These are phyloP conservation scores for Plutella xylostella DNA, from an alignment of 2,888 invertebrate genomes.

Conservation along the genomic window DNA sequence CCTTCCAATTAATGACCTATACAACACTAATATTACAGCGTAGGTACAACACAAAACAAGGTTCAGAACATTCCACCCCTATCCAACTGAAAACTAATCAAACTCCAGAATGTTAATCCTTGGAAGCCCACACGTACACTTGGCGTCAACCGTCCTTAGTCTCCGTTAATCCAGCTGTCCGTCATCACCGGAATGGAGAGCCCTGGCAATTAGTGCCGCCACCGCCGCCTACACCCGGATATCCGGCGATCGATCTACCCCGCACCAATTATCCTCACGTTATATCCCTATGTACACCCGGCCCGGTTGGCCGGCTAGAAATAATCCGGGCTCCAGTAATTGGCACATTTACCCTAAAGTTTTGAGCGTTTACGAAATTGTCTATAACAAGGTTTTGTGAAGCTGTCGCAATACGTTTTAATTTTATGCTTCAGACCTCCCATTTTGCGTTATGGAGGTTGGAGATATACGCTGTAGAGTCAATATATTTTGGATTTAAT, in stretches of 20 bases:
- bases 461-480: no score
- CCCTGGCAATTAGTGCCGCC: constrained; percentile 42
- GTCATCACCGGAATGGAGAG: constrained; percentile 19
- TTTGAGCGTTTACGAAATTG: constrained; percentile 7
- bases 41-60: no score
- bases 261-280: constrained; percentile 37
- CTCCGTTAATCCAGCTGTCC: constrained; percentile 33
- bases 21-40: no score
- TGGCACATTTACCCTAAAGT: constrained; percentile 12
- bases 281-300: constrained; percentile 20
- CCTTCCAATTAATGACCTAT: no score
- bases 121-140: neutral
- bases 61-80: no score
- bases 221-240: constrained; percentile 35
- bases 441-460: no score
- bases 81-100: no score
- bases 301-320: neutral
- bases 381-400: no score
- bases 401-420: no score
- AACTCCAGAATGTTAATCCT: no score
- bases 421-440: no score
- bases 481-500: no score
- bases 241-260: constrained; percentile 48
- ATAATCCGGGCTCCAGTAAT: constrained; percentile 5
- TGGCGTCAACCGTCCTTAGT: neutral